Evolutionary conservation across 1,140 invertebrate species (phyloP), one percentile per base, ranked within the genome.

Genomic region (Heliconius hermathena): DNA sequence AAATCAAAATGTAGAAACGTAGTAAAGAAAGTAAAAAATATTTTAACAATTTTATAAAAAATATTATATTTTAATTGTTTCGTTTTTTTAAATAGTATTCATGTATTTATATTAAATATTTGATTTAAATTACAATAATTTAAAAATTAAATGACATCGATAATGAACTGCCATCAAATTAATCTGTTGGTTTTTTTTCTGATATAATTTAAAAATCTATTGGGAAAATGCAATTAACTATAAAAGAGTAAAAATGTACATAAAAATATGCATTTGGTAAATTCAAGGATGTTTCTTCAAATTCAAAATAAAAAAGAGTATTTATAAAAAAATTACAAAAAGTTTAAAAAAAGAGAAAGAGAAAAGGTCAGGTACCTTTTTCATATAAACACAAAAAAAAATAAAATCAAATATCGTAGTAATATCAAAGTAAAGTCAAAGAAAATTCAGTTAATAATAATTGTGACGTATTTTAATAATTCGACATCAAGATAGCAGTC

Each of bases 151-250:
- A 75, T 54, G 20, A 80, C 73, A 80, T 80, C 78, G 78, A 80
- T 74, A 74, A 76, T 18, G 33, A 74, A 80, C 78, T 80, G 78
- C 78, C 78, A 76, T 33, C 16, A 60, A 49, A 38, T 71, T 2
- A 71, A 36, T 4, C 29, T 9, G 22, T 22, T 71, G 71, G 6
- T 76, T 36, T 70, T 76, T 18, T 52, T 74, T 74, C 22, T 66
- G 16, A 5, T 66, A 13, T 16, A 66, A 22, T 57, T 22, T 36
- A 8, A 36, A 36, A 29, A 26, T 57, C 8, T 57, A 20, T 57
- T 20, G 5, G 20, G 13, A 52, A 33, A 80, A 71, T 49, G 80
- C 80, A 81, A 80, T 66, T 76, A 72, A 74, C 46, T 29, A 80
- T 80, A 72, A 36, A 72, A 11, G 70, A 72, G 57, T 29, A 66